Base-by-base conservation (phyloP, 1,140 invertebrate genomes). In the Harpegnathos saltator region DNA sequence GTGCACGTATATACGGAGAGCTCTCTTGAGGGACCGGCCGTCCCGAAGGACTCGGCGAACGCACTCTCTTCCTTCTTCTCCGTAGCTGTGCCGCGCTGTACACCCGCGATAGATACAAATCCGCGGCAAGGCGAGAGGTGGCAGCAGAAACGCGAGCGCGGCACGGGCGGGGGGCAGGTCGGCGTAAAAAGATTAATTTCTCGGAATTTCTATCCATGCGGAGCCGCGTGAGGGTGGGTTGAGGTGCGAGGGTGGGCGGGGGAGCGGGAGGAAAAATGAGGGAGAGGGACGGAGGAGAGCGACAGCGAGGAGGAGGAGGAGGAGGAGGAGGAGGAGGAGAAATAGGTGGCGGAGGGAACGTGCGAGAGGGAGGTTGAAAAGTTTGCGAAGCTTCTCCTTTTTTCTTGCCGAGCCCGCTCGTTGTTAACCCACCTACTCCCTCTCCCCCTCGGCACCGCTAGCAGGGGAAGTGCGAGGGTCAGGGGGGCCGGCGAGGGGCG, bases 151-250 rank as follows among this genome's bases (percentile, higher is more conserved):
- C 29, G 72, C n/a, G 56, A 56, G 59, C 61, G 52, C 26, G 75
- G 71, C 59, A 59, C 7, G 38, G 38, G 38, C 3, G 38, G 38
- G 38, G 77, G 62, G 59, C 22, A 69, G 82, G 63, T 50, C 17
- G 50, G 65, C 82, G 89, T 90, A 85, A 89, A 91, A 90, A 91
- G 91, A 92, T 92, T 92, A 92, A 91, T 92, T 92, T 89, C 87
- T 89, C 88, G 85, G 88, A 89, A 89, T 90, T 90, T 86, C 83
- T 89, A 87, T 87, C 82, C 84, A 52, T 72, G 61, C 62, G 59
- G 75, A 44, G 83, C 59, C 63, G 65, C 66, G 68, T n/a, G 54
- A 71, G 56, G 22, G 24, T 61, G 19, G 44, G 19, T 19, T n/a
- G n/a, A 11, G 29, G 38, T 22, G 63, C 22, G 58, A 56, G 66